phyloP scores from a whole-genome alignment of 2,113 vertebrate genomes.

The Siniperca chuatsi region DNA sequence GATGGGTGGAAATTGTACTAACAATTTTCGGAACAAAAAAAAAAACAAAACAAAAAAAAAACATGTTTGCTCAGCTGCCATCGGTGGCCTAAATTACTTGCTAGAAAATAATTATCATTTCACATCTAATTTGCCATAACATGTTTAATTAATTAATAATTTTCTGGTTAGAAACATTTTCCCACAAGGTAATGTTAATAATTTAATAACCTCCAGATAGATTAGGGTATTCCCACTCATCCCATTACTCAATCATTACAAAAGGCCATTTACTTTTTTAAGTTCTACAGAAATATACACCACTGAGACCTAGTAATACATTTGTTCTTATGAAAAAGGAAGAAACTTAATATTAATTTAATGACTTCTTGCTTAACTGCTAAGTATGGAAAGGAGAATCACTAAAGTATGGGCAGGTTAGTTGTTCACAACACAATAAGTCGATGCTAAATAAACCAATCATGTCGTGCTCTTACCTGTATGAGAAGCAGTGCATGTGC shows the following conservation, averaged over 20 bases:
- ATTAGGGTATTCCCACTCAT: neutral
- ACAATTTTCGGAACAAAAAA: neutral
- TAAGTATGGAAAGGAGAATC: neutral
- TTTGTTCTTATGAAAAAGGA: neutral
- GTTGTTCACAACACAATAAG: no score
- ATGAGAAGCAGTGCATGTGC: conserved; percentile 92
- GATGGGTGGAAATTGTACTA: neutral
- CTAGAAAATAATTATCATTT: neutral
- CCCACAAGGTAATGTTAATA: neutral
- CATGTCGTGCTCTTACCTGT: conserved; percentile 82
- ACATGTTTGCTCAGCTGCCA: neutral
- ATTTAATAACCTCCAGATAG: neutral
- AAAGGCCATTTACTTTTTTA: neutral
- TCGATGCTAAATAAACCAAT: no score
- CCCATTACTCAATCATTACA: no score
- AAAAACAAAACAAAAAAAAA: no score
- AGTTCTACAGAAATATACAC: neutral
- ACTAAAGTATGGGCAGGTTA: neutral
- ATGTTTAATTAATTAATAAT: neutral
- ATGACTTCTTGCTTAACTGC: neutral
- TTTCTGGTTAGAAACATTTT: neutral
- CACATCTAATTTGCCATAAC: neutral
- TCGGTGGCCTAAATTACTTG: neutral
- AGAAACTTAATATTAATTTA: neutral
- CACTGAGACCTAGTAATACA: neutral